Evolutionary conservation across 64 coral and sea anemone species (phyloP).

Genomic region (Stylophora pistillata): DNA sequence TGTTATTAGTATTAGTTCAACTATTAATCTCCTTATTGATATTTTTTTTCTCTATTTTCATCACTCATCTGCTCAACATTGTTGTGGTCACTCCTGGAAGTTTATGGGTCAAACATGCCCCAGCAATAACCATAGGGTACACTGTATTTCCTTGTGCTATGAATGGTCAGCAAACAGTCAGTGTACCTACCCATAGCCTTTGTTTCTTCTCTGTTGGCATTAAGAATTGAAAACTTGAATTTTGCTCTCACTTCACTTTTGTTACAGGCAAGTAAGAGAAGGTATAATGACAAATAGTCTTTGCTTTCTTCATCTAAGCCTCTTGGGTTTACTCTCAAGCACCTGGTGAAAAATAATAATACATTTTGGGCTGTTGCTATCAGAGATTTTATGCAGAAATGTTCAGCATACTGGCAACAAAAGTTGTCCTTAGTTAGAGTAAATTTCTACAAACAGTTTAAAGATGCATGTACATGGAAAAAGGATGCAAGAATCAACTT

Average conservation of each 20-base stretch:
- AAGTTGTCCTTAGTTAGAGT: too few species aligned
- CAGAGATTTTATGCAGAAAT: background rate
- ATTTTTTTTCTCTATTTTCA: too few species aligned
- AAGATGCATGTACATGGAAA: too few species aligned
- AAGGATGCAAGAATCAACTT: too few species aligned
- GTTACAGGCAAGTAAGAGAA: conserved; percentile 89
- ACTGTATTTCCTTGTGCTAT: too few species aligned
- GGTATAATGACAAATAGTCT: conserved; percentile 94
- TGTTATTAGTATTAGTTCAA: too few species aligned
- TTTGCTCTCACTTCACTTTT: conserved; percentile 99
- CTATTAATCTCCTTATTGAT: too few species aligned
- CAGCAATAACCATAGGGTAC: too few species aligned
- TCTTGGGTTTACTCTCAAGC: conserved; percentile 94
- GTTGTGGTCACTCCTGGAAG: too few species aligned
- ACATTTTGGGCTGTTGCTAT: background rate
- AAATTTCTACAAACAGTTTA: too few species aligned
- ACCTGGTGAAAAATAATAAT: conserved; percentile 45
- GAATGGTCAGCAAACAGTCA: background rate
- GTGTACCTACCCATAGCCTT: conserved; percentile 94
- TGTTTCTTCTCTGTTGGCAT: conserved; percentile 99
- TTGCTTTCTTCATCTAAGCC: conserved; percentile 99
- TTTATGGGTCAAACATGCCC: too few species aligned
- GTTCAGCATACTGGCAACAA: background rate
- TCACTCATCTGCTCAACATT: too few species aligned
- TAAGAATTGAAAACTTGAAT: conserved; percentile 99